phyloP scores from a whole-genome alignment of 2,113 vertebrate species.

The Lepus europaeus region DNA sequence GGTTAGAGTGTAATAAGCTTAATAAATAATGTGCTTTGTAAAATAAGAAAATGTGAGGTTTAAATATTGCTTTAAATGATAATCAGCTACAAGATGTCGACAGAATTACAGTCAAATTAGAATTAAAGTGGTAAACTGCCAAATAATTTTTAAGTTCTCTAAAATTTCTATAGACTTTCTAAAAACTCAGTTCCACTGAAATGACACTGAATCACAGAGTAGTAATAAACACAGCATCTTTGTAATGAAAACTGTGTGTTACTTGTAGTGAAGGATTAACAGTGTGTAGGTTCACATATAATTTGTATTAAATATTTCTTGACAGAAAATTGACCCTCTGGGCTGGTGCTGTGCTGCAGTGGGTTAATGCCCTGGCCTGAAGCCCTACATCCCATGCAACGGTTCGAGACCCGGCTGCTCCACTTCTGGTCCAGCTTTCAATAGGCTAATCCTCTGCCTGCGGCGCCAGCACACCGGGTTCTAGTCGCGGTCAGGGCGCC shows the following conservation, averaged over 20 bases:
- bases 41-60: not conserved
- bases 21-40: not conserved
- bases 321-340: not conserved
- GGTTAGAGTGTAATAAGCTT: not conserved
- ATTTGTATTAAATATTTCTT: not conserved
- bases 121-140: not conserved
- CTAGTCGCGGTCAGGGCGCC: too few relatives aligned
- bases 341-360: too few relatives aligned
- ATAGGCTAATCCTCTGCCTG: too few relatives aligned
- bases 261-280: not conserved
- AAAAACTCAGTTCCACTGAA: not conserved
- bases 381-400: too few relatives aligned
- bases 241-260: not conserved
- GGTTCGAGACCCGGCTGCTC: too few relatives aligned
- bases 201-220: not conserved
- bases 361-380: too few relatives aligned
- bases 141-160: not conserved
- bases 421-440: too few relatives aligned
- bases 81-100: not conserved
- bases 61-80: not conserved
- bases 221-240: not conserved
- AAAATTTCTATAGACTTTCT: not conserved
- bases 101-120: not conserved
- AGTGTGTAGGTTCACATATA: not conserved
- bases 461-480: too few relatives aligned